phyloP scores from a whole-genome alignment of 2,797 vertebrate genomes.

The Coluber constrictor region DNA sequence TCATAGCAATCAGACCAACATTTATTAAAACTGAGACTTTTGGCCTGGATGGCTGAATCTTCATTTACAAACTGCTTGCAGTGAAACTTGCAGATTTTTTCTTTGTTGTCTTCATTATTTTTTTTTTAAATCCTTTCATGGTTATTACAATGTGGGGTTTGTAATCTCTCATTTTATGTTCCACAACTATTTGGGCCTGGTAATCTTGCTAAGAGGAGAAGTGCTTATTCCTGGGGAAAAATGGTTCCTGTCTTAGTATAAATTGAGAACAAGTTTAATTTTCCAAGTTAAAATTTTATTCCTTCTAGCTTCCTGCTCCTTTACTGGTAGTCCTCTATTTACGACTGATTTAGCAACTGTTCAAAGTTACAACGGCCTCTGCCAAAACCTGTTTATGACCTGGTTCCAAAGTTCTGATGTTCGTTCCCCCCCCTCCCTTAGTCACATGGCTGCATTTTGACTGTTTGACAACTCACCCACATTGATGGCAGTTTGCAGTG shows the following conservation, averaged over 20 bases:
- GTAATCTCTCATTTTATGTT: not conserved
- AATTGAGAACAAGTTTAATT: not conserved
- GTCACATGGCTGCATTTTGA: not conserved
- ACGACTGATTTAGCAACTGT: not conserved
- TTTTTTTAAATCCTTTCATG: not conserved
- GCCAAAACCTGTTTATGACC: not conserved
- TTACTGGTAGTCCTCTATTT: not conserved
- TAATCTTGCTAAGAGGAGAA: not conserved
- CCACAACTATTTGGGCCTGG: not conserved
- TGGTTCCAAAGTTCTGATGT: not conserved
- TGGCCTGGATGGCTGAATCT: not conserved
- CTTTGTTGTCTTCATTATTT: not conserved
- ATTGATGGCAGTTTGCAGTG: not conserved
- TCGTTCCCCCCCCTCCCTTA: accelerated
- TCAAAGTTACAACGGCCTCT: not conserved
- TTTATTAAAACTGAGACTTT: not conserved
- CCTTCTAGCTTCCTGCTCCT: not conserved
- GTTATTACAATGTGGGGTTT: not conserved
- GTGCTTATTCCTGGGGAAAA: not conserved
- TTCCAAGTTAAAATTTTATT: not conserved
- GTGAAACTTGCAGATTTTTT: not conserved
- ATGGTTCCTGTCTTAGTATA: not conserved
- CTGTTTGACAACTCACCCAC: not conserved
- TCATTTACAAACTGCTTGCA: not conserved
- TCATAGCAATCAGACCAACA: not conserved